phyloP scores from a whole-genome alignment of 2,797 vertebrate genomes.

The Steatocranus sp. region DNA sequence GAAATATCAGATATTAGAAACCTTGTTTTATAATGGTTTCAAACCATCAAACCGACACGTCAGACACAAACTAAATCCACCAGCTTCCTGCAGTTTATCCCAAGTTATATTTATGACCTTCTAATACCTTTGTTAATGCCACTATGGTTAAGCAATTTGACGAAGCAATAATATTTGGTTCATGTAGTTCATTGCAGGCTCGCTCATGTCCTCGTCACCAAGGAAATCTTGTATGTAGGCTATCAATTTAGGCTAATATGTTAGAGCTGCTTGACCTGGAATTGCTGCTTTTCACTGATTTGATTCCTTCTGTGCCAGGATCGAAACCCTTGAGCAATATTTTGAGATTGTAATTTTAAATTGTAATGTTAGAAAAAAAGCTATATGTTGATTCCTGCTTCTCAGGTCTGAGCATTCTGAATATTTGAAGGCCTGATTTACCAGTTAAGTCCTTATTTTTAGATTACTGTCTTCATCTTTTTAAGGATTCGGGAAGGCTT shows the following conservation, averaged over 20 bases:
- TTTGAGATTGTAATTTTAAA: neutral
- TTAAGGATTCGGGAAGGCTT: neutral
- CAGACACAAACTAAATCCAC: neutral
- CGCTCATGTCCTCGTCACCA: neutral
- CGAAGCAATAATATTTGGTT: neutral
- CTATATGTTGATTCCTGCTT: neutral
- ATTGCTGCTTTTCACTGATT: neutral
- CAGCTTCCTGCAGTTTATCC: neutral
- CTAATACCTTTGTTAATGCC: neutral
- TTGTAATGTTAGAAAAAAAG: neutral
- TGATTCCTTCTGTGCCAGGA: neutral
- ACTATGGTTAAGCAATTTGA: neutral
- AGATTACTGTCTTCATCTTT: neutral
- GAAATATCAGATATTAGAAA: neutral
- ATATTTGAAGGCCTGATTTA: neutral
- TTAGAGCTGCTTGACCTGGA: neutral
- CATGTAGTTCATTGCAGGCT: neutral
- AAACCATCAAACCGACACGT: neutral
- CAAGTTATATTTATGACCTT: neutral
- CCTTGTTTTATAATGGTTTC: neutral
- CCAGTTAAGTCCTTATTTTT: neutral
- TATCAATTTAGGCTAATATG: neutral
- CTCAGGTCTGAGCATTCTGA: neutral
- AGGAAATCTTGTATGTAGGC: neutral
- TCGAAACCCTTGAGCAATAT: neutral